Conservation (phyloP, 2,888 invertebrate species). For the Baronia brevicornis region DNA sequence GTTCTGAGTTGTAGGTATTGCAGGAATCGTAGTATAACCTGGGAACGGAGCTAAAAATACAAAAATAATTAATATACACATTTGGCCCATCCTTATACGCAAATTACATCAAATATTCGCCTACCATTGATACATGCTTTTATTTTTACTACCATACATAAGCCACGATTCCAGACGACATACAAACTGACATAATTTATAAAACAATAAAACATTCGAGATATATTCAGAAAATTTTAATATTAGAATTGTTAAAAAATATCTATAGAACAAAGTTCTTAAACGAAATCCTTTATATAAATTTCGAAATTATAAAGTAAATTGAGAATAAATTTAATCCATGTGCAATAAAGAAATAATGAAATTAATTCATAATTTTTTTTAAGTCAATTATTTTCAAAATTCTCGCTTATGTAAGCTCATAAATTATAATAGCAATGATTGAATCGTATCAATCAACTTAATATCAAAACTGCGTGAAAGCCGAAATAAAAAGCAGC, state of each 20-base stretch:
- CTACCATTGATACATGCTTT: slow-evolving; percentile 2
- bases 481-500: slow-evolving; percentile 33
- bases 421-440: no score
- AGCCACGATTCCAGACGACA: slow-evolving; percentile 5
- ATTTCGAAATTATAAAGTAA: not conserved
- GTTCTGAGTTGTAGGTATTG: slow-evolving; percentile 85
- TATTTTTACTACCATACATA: slow-evolving; percentile 8
- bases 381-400: no score
- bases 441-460: slow-evolving; percentile 1
- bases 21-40: slow-evolving; percentile 86
- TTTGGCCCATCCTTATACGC: no score
- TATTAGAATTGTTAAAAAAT: no score
- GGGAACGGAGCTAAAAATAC: slow-evolving; percentile 75
- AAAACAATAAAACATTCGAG: not conserved
- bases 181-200: not conserved
- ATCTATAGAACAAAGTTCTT: not conserved
- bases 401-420: no score
- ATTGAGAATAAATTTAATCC: no score
- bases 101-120: not conserved
- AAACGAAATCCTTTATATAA: not conserved
- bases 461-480: slow-evolving; percentile 23
- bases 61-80: slow-evolving; percentile 5
- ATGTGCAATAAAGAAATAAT: not conserved
- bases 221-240: not conserved
- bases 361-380: slow-evolving; percentile 5